phyloP scores from a whole-genome alignment of 2,888 invertebrate genomes.

The Nezara viridula region DNA sequence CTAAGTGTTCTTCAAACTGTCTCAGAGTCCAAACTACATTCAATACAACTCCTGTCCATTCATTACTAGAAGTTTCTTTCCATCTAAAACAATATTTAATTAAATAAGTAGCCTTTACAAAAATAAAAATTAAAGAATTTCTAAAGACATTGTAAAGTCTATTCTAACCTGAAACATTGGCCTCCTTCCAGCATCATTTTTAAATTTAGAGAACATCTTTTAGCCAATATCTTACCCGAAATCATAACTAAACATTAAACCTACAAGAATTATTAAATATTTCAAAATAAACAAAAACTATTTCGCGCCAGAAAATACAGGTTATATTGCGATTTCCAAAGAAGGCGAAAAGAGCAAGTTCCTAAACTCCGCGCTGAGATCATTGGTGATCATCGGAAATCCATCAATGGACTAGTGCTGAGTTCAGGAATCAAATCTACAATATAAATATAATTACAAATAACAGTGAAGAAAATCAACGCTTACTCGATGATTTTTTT shows the following conservation, averaged over 20 bases:
- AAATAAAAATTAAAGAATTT: no score
- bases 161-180: conserved; percentile 83
- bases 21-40: conserved; percentile 82
- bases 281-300: conserved; percentile 3
- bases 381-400: no score
- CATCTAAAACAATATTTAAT: conserved; percentile 72
- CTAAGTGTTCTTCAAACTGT: conserved; percentile 75
- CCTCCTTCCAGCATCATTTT: conserved; percentile 82
- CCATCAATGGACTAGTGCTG: no score
- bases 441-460: no score
- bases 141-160: background rate
- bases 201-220: conserved; percentile 71
- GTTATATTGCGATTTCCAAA: background rate
- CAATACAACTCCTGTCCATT: conserved; percentile 83
- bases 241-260: conserved; percentile 23
- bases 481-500: no score
- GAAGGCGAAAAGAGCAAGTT: background rate
- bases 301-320: conserved; percentile 22
- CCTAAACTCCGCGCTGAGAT: no score
- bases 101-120: background rate
- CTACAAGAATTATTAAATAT: background rate
- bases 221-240: conserved; percentile 57
- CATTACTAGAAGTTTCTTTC: conserved; percentile 72
- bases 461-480: no score
- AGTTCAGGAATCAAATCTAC: no score